Evolutionary conservation across 2,888 invertebrate species (phyloP), one percentile per base, ranked within the genome.

Genomic region (Plagiodera versicolora): DNA sequence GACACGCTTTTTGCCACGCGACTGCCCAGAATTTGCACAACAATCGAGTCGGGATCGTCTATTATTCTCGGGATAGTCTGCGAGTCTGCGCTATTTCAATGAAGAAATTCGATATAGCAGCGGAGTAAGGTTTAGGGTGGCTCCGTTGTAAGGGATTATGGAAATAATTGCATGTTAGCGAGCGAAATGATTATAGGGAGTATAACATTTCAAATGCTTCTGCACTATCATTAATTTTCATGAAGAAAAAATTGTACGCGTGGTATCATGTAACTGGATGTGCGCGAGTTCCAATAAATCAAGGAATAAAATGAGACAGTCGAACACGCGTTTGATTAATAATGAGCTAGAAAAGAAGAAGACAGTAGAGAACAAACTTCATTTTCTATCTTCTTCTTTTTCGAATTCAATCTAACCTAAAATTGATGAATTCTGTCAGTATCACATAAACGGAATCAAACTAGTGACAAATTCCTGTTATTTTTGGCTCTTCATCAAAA

Each of bases 1-100:
- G 39, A n/a, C 39, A 39, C 39, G 39, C 39, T 39, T 39, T 39
- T 39, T 39, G 39, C 39, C 39, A 39, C 39, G 39, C 39, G 39
- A 39, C 39, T 39, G 39, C 39, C 39, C 39, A 3, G 39, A 39
- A 39, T 39, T 39, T 39, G 39, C 39, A 39, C 39, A 39, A 39
- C 39, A 39, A 39, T 39, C 39, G 14, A n/a, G 39, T n/a, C 39
- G 39, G 39, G 39, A 39, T 39, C 39, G 3, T 14, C 32, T 9
- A 32, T 32, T 32, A 6, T 32, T 32, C 3, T 28, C 5, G 5
- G 5, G 28, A 32, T 32, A 32, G 10, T 11, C 6, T 3, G 14
- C n/a, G 39, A 39, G 39, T 39, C 39, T 39, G 14, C 14, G 39
- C 32, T 11, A 3, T 10, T 32, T 32, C 10, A 32, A 32, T 32